Evolutionary conservation across 2,888 invertebrate genomes (phyloP).

Genomic region (Aricia artaxerxes): DNA sequence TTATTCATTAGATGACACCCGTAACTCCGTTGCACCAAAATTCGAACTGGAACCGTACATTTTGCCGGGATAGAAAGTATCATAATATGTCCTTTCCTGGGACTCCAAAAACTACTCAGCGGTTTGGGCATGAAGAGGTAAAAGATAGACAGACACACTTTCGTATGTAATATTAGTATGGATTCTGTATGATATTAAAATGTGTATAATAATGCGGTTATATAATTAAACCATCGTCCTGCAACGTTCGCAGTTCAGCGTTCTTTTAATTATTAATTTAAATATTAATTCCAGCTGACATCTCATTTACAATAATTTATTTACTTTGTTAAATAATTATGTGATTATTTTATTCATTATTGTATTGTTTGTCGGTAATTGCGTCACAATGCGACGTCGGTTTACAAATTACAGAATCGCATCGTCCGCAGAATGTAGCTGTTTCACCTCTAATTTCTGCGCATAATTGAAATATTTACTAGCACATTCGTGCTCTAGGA

Average conservation of each 20-base stretch:
- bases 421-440: neutral
- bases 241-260: neutral
- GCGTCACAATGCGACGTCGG: slow-evolving; percentile 11
- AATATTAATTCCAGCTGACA: slow-evolving; percentile 8
- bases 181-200: neutral
- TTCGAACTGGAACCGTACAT: too few relatives aligned
- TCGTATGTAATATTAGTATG: too few relatives aligned
- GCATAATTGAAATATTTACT: slow-evolving; percentile 5
- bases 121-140: too few relatives aligned
- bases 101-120: too few relatives aligned
- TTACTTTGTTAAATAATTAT: slow-evolving; percentile 6
- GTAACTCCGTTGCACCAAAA: too few relatives aligned
- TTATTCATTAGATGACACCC: too few relatives aligned
- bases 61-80: too few relatives aligned
- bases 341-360: neutral
- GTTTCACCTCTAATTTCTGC: neutral
- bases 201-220: neutral
- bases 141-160: too few relatives aligned
- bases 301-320: slow-evolving; percentile 17
- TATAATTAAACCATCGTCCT: neutral
- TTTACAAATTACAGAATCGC: neutral
- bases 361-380: neutral
- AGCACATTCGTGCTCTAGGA: neutral
- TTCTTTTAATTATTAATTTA: slow-evolving; percentile 7
- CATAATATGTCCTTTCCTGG: too few relatives aligned